phyloP scores from a whole-genome alignment of 1,140 invertebrate genomes.

The Drosophila bocki region DNA sequence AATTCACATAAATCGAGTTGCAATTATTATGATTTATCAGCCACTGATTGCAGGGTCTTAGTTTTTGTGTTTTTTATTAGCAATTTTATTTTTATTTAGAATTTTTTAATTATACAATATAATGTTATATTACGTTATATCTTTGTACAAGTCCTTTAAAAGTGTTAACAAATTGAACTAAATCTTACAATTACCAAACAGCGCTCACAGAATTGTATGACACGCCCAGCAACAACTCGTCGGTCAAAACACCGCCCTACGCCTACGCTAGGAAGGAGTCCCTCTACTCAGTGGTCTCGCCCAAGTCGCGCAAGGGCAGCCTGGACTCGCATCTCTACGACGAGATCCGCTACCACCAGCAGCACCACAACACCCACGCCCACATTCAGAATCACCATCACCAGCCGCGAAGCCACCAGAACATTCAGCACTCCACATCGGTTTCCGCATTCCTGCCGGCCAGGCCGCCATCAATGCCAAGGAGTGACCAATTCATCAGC shows the following conservation, averaged over 20 bases:
- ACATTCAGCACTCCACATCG: slow-evolving; percentile 59
- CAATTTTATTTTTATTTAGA: not conserved
- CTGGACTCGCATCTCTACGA: slow-evolving; percentile 81
- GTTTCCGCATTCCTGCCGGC: slow-evolving; percentile 59
- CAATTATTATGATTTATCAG: not conserved
- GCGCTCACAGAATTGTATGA: slow-evolving; percentile 77
- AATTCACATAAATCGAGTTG: not conserved
- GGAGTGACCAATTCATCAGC: slow-evolving; percentile 18
- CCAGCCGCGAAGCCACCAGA: slow-evolving; percentile 26
- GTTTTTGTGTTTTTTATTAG: too few relatives aligned
- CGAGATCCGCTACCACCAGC: slow-evolving; percentile 82
- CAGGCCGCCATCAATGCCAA: slow-evolving; percentile 20
- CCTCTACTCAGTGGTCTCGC: slow-evolving; percentile 74
- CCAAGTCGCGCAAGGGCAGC: slow-evolving; percentile 80
- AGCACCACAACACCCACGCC: slow-evolving; percentile 44
- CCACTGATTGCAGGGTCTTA: too few relatives aligned
- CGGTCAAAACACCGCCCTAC: slow-evolving; percentile 71
- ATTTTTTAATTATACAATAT: not conserved
- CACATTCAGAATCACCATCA: slow-evolving; percentile 37
- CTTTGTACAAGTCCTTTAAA: not conserved
- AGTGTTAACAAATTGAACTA: not conserved
- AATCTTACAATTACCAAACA: slow-evolving; percentile 25
- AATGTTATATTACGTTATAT: not conserved
- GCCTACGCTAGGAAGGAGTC: slow-evolving; percentile 80
- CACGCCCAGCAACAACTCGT: slow-evolving; percentile 79